Base-by-base conservation (phyloP, 2,888 invertebrate species). In the Stegophylla sp. region DNA sequence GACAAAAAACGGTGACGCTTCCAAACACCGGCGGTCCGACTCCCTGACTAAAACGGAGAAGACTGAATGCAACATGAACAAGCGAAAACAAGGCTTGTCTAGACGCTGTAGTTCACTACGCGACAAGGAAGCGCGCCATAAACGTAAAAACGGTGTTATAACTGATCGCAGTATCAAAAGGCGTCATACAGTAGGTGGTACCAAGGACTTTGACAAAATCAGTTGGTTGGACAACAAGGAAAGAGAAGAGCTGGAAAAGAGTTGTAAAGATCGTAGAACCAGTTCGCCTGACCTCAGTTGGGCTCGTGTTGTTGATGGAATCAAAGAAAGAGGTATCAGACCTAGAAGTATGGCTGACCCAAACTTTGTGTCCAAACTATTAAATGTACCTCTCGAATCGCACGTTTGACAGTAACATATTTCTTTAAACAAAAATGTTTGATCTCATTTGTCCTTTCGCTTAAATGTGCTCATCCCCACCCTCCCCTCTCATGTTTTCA, bases 131-230 rank as follows among this genome's bases (percentile, higher is more conserved):
- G 82, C 77, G 26, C 73, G 82, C 75, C 92, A 92, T 82, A 92
- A 93, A 87, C 88, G 92, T 84, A 92, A 92, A 87, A 92, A 92
- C 86, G 92, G 92, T 91, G 91, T 92, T 91, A n/a, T 81, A 41
- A 83, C 83, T n/a, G 92, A 92, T 87, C 88, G 92, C 84, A 93
- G 93, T 83, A 94, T 95, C 85, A 95, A 95, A 87, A 90, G 96
- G 63, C 89, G 96, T 43, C 96, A 96, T 88, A 96, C 96, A 0
- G 95, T 96, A 12, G 96, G 96, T 83, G 96, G 96, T 77, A 94
- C 94, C n/a, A 94, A 94, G 87, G 96, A 96, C 87, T 93, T 91
- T 26, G 91, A 91, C 84, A 90, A 91, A 83, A 88, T 91, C 26
- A 89, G 89, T 64, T 89, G 89, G 89, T 84, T 88, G 79, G 89